phyloP scores from a whole-genome alignment of 2,888 invertebrate species.

The Leptogaster cylindrica region DNA sequence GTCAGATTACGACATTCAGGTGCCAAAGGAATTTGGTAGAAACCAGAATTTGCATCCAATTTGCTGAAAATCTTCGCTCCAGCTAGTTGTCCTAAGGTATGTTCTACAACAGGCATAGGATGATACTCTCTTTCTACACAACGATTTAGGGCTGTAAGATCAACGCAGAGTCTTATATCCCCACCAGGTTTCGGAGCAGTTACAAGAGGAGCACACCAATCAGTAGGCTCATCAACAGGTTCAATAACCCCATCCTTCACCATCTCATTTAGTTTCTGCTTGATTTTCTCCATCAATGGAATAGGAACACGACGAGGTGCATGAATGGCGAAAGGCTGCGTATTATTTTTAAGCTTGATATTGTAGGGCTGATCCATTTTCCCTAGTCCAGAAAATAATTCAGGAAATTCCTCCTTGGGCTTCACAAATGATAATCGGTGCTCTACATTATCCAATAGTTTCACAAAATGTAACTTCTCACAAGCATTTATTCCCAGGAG shows the following conservation, averaged over 20 bases:
- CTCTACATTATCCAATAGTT: background rate
- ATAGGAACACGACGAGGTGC: background rate
- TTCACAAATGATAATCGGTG: background rate
- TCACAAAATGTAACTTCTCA: background rate
- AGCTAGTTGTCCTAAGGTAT: slow-evolving; percentile 47
- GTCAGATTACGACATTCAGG: slow-evolving; percentile 11
- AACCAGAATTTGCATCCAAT: slow-evolving; percentile 51
- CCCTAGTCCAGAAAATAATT: background rate
- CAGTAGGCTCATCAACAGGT: slow-evolving; percentile 2
- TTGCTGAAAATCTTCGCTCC: slow-evolving; percentile 50
- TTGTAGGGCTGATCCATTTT: background rate
- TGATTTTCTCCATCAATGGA: background rate
- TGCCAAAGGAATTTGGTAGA: slow-evolving; percentile 39
- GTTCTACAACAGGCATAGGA: slow-evolving; percentile 49
- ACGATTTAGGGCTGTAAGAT: slow-evolving; percentile 48
- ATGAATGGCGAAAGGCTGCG: background rate
- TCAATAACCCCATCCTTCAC: background rate
- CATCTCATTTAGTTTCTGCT: background rate
- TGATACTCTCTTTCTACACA: slow-evolving; percentile 50
- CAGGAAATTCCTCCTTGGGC: background rate
- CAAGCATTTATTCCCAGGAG: no score
- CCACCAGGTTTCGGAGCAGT: slow-evolving; percentile 4
- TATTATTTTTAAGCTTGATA: background rate
- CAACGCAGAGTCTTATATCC: background rate
- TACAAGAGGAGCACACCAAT: background rate